Conservation (phyloP, 2,888 invertebrate species). For the Sericinus montela region DNA sequence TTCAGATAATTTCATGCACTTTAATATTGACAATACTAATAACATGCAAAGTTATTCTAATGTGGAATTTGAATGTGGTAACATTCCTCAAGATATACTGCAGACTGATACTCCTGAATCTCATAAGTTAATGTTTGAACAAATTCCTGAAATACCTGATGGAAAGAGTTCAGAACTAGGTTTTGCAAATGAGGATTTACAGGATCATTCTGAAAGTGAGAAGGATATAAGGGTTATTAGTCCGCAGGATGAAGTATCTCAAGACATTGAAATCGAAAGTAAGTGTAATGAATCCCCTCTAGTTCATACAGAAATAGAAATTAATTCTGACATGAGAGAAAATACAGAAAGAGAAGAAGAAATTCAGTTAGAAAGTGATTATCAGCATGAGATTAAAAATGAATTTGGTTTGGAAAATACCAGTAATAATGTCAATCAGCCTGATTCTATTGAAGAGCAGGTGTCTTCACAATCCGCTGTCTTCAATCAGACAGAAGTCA, state of each 20-base stretch:
- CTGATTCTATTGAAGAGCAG: slow-evolving; percentile 27
- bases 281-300: slow-evolving; percentile 49
- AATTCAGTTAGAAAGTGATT: slow-evolving; percentile 4
- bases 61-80: slow-evolving; percentile 52
- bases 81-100: slow-evolving; percentile 47
- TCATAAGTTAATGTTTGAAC: slow-evolving; percentile 71
- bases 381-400: slow-evolving; percentile 20
- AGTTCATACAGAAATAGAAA: slow-evolving; percentile 30
- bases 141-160: slow-evolving; percentile 74
- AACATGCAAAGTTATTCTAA: slow-evolving; percentile 51
- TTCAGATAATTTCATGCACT: slow-evolving; percentile 51
- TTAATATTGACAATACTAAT: slow-evolving; percentile 41
- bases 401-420: background rate
- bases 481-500: slow-evolving; percentile 26
- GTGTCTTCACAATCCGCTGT: slow-evolving; percentile 26
- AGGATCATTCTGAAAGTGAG: slow-evolving; percentile 59
- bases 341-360: slow-evolving; percentile 17
- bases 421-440: slow-evolving; percentile 19
- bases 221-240: slow-evolving; percentile 46
- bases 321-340: slow-evolving; percentile 21
- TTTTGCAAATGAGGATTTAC: slow-evolving; percentile 58
- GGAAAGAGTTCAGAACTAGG: slow-evolving; percentile 72
- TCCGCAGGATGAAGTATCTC: slow-evolving; percentile 56
- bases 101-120: slow-evolving; percentile 74
- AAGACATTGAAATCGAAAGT: slow-evolving; percentile 58